phyloP scores from a whole-genome alignment of 53 echinoderm and acorn worm genomes.

The Astropecten irregularis region DNA sequence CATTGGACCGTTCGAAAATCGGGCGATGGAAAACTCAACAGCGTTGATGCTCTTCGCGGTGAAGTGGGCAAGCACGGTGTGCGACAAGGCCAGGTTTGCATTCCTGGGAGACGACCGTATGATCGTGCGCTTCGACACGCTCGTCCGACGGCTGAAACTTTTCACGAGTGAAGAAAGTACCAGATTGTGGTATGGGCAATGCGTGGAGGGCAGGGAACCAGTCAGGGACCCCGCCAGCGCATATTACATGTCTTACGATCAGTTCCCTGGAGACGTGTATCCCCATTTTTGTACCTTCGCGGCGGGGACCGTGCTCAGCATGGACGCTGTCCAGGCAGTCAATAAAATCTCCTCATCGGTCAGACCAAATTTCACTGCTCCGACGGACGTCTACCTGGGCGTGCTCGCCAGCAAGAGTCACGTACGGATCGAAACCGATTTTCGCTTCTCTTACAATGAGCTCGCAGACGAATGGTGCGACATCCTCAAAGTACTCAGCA shows the following conservation, averaged over 20 bases:
- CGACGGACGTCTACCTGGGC: too few species aligned
- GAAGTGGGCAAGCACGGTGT: background rate
- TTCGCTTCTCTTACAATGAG: too few species aligned
- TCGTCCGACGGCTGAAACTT: background rate
- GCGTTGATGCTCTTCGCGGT: slow-evolving; percentile 11
- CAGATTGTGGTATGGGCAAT: background rate
- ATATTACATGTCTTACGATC: too few species aligned
- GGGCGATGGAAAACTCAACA: background rate
- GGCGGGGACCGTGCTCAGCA: background rate
- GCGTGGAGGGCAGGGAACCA: too few species aligned
- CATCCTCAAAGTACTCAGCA: background rate
- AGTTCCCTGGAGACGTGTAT: background rate
- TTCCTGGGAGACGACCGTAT: slow-evolving; percentile 17
- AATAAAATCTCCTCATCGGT: background rate
- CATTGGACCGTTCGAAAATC: slow-evolving; percentile 8
- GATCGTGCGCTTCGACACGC: slow-evolving; percentile 5
- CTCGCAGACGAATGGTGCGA: too few species aligned
- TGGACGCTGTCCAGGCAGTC: background rate
- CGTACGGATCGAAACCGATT: too few species aligned
- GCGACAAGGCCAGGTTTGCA: background rate
- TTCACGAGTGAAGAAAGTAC: background rate
- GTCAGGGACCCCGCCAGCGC: too few species aligned
- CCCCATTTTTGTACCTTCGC: background rate
- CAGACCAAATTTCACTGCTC: too few species aligned
- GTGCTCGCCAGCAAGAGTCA: too few species aligned